Evolutionary conservation across 2,888 invertebrate genomes (phyloP).

Genomic region (Ectobius pallidus): DNA sequence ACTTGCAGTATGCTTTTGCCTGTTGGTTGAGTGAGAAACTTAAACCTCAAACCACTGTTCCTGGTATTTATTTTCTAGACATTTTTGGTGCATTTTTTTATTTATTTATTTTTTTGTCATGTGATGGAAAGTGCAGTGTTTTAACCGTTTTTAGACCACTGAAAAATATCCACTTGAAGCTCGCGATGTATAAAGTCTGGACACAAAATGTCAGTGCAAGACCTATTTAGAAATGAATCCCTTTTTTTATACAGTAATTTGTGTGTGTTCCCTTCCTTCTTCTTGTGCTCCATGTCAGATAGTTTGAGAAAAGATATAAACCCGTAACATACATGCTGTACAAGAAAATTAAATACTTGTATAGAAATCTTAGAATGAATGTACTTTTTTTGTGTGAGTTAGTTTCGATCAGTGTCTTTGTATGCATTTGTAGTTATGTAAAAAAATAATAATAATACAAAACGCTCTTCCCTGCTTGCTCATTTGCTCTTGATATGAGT

Average conservation of each 20-base stretch:
- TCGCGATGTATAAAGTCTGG: not conserved
- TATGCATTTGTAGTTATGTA: slow-evolving; percentile 17
- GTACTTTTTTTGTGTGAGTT: slow-evolving; percentile 5
- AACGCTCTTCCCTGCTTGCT: slow-evolving; percentile 21
- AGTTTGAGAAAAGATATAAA: not conserved
- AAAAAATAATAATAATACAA: not conserved
- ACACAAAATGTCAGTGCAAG: slow-evolving; percentile 2
- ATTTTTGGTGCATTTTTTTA: slow-evolving; percentile 2
- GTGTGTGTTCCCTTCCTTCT: not conserved
- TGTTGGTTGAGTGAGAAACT: not conserved
- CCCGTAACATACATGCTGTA: slow-evolving; percentile 1
- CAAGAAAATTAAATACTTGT: not conserved
- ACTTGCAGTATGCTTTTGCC: not conserved
- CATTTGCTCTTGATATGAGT: not conserved
- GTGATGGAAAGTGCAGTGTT: not conserved
- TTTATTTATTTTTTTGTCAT: not conserved
- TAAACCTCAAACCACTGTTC: not conserved
- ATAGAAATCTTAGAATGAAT: slow-evolving; percentile 16
- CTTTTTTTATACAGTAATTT: slow-evolving; percentile 23
- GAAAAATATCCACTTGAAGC: slow-evolving; percentile 4
- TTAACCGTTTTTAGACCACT: not conserved
- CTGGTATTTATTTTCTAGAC: slow-evolving; percentile 17
- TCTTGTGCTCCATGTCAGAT: not conserved
- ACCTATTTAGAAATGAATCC: not conserved
- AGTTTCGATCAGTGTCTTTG: slow-evolving; percentile 20